Base-by-base conservation (phyloP, 2,113 vertebrate genomes). In the Numenius arquata region DNA sequence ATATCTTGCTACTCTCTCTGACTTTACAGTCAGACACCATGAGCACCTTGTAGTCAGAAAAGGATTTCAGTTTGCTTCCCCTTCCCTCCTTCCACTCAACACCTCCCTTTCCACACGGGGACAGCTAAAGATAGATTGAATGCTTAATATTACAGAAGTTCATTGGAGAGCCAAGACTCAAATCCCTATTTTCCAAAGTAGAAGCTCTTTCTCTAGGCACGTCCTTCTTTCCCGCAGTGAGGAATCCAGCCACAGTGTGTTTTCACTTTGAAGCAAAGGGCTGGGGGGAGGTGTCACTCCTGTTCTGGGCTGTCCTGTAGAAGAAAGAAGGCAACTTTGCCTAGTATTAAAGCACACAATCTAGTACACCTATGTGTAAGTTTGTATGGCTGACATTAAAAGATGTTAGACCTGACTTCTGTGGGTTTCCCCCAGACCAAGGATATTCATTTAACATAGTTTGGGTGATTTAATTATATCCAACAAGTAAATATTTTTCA, bases 401-500 rank as follows among this genome's bases (percentile, higher is more conserved):
- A 83, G 8, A 59, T 8, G 11, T 62, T 53, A 91, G 38, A 65
- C 36, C 25, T 70, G 48, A 66, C 29, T 91, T 90, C 55, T 45
- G 30, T 45, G 40, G 36, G 27, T 79, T 91, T 91, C 34, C 47
- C 27, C 12, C 16, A 83, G 48, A 83, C 14, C 19, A 74, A 62
- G 3, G 7, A 78, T 77, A 74, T 41, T 78, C 2, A 78, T 75
- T 93, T 66, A 94, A 40, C 55, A 32, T 20, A 63, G 13, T 47
- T 56, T 70, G 40, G 23, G 21, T 20, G 12, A 67, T 29, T 63
- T 75, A 66, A 88, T 75, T 85, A 13, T 68, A 88, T 6, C 26
- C 59, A 91, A 91, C 32, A 82, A 75, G 34, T 72, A 93, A 87
- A 45, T 93, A 83, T 85, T 85, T 76, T 56, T 88, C 56, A 72